Percentiles rank a stretch among this genome's conserved stretches.
These are phyloP conservation scores for Vanacampus margaritifer DNA, from an alignment of 2,113 vertebrate genomes.

Conservation along the genomic window DNA sequence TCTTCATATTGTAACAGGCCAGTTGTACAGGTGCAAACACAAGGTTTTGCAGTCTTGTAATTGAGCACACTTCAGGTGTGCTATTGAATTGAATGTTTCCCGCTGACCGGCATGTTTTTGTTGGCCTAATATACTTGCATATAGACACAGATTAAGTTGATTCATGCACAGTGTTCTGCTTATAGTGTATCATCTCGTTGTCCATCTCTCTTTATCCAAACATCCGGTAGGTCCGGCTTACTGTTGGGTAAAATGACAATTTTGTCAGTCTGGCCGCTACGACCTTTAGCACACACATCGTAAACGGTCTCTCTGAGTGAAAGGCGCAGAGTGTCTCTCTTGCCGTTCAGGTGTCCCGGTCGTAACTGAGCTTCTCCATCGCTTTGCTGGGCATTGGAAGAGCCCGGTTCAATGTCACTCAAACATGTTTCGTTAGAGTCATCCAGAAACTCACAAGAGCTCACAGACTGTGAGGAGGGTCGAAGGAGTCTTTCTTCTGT, in stretches of 20 bases:
- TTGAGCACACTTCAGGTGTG: not conserved
- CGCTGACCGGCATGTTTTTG: not conserved
- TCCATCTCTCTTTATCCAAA: slow-evolving; percentile 92
- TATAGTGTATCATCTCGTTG: slow-evolving; percentile 80
- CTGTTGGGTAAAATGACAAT: slow-evolving; percentile 92
- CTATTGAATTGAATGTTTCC: not conserved
- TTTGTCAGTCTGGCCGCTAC: slow-evolving; percentile 72
- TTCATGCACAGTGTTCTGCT: slow-evolving; percentile 51
- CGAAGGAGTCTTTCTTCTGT: slow-evolving; percentile 41
- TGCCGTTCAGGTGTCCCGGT: slow-evolving; percentile 87
- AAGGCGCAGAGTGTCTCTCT: slow-evolving; percentile 87
- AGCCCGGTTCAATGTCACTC: slow-evolving; percentile 78
- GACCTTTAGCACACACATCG: slow-evolving; percentile 78
- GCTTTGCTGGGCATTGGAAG: slow-evolving; percentile 37
- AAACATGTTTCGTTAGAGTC: slow-evolving; percentile 88
- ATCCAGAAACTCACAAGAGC: slow-evolving; percentile 86
- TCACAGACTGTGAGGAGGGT: slow-evolving; percentile 77
- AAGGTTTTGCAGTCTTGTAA: not conserved
- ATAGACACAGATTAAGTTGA: not conserved
- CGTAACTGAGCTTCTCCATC: slow-evolving; percentile 52
- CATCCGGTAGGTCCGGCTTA: slow-evolving; percentile 90
- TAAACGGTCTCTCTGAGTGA: slow-evolving; percentile 87
- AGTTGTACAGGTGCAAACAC: too few species aligned
- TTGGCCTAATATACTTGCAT: not conserved
- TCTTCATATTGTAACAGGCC: too few species aligned